phyloP scores from a whole-genome alignment of 2,797 vertebrate species.

The Melanogrammus aeglefinus region DNA sequence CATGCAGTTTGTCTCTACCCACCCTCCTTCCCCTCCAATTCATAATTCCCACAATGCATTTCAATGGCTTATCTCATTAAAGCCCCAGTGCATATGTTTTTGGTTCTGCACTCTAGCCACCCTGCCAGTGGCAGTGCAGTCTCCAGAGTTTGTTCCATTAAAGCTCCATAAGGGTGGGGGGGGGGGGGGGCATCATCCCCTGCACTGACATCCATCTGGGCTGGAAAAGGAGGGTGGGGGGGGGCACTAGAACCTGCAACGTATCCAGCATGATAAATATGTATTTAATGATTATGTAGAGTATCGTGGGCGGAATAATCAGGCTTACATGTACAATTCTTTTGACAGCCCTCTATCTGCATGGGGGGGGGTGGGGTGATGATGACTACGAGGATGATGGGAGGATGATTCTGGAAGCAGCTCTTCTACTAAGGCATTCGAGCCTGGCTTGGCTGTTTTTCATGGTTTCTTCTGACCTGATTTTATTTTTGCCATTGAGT shows the following conservation, averaged over 20 bases:
- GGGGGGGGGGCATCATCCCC: constrained; percentile 44
- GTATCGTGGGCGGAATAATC: constrained; percentile 46
- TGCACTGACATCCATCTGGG: constrained; percentile 57
- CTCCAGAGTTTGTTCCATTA: constrained; percentile 15
- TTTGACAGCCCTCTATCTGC: constrained; percentile 21
- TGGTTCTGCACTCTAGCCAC: neutral
- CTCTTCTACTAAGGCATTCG: constrained; percentile 24
- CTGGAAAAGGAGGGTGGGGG: constrained; percentile 29
- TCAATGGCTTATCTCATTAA: constrained; percentile 5
- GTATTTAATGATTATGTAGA: constrained; percentile 42
- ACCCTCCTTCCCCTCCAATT: neutral
- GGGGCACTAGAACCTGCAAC: constrained; percentile 33
- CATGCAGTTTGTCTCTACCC: neutral
- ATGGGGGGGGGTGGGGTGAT: neutral
- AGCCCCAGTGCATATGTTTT: neutral
- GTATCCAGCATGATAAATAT: constrained; percentile 52
- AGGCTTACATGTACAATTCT: constrained; percentile 32
- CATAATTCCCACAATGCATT: constrained; percentile 18
- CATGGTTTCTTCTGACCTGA: constrained; percentile 7
- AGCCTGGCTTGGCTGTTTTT: neutral
- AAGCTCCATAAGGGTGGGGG: constrained; percentile 23
- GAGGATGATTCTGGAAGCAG: constrained; percentile 34
- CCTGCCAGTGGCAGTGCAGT: neutral
- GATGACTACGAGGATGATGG: neutral
- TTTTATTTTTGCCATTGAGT: neutral